Evolutionary conservation across 2,888 invertebrate genomes (phyloP).

Genomic region (Hoplodrina ambigua): DNA sequence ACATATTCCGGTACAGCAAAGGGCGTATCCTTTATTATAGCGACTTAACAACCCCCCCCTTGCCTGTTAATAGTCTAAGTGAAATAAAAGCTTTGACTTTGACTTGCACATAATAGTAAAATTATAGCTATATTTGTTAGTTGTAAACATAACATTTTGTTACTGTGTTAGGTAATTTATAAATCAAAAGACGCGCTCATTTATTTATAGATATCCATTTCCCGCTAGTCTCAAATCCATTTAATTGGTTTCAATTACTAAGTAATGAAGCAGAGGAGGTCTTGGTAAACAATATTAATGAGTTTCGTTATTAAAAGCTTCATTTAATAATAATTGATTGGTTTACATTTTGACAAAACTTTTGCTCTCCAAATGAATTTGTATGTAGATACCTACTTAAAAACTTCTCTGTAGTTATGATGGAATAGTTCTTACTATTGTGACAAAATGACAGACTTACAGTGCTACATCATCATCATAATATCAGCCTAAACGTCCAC

Average conservation of each 20-base stretch:
- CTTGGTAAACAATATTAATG: constrained; percentile 15
- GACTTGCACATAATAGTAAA: neutral
- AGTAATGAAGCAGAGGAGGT: constrained; percentile 14
- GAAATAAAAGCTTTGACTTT: too few relatives aligned
- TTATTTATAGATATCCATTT: constrained; percentile 1
- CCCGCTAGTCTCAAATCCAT: neutral
- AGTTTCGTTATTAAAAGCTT: constrained; percentile 13
- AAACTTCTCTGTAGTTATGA: too few relatives aligned
- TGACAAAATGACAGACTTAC: too few relatives aligned
- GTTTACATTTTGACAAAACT: neutral
- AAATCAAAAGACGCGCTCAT: neutral
- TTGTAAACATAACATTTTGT: neutral
- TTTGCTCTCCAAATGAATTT: too few relatives aligned
- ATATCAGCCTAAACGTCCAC: too few relatives aligned
- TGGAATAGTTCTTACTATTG: too few relatives aligned
- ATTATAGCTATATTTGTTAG: neutral
- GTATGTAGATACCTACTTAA: too few relatives aligned
- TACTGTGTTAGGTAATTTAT: neutral
- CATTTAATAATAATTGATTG: constrained; percentile 26
- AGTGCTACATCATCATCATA: too few relatives aligned
- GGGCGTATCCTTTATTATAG: too few relatives aligned
- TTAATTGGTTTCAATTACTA: constrained; percentile 37
- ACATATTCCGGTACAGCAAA: too few relatives aligned
- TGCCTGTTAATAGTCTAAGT: too few relatives aligned
- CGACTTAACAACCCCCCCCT: too few relatives aligned